Base-by-base conservation (phyloP, 2,888 invertebrate genomes). In the Petrolisthes cinctipes region DNA sequence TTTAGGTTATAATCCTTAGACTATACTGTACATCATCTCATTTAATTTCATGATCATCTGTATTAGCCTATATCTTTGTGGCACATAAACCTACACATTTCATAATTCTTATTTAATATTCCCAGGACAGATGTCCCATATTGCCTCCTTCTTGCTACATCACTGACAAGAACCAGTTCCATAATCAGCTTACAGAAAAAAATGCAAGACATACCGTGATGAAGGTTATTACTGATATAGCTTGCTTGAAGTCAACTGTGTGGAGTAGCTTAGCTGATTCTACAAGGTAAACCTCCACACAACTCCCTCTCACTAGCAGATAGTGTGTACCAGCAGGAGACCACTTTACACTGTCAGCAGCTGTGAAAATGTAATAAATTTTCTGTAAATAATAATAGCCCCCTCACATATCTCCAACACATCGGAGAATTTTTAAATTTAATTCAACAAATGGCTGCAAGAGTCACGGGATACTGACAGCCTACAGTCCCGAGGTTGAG, bases 221-320 rank as follows among this genome's bases (percentile, higher is more conserved):
- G 95, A 97, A 98, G 88, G 94, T 94, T 4, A 96, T 94, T 91
- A 95, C 94, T 83, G 95, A 94, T 14, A 97, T 95, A 93, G 95
- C 96, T 37, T 95, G 94, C 83, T 95, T 94, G 90, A 96, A 95
- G 90, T 95, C 94, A 57, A 96, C 94, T 82, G 95, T 94, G 91
- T 95, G 95, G 85, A 95, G 93, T 66, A 97, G 94, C 17, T 96
- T 96, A 4, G 97, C 97, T 89, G 95, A 95, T 92, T 95, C 95
- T 78, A 97, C 95, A 81, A 95, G 95, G 95, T 97, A 98, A 51
- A 98, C 94, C 93, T 97, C 96, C 57, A 97, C 94, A 90, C 94
- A 94, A 91, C 95, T 95, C 85, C 95, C 95, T 73, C 96, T 95
- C 53, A 95, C 95, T 83, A 98, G 92, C 5, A 96, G 94, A 93